Evolutionary conservation across 37 sponge, comb jelly and placozoan genomes (phyloP).

Genomic region (Diacarnus erythraeanus): DNA sequence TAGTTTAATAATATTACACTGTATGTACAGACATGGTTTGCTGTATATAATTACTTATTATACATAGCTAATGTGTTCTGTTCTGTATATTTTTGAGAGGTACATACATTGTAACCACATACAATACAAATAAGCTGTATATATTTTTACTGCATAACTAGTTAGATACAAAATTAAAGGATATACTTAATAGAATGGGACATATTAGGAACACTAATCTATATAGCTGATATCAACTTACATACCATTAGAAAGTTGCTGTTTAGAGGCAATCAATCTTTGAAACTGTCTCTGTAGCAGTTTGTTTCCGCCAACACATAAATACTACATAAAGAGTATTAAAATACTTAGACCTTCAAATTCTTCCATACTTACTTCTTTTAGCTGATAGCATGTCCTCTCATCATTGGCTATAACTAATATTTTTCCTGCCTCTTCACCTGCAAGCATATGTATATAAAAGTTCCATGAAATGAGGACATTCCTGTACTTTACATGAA

Average conservation of each 20-base stretch:
- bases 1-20: too few relatives aligned
- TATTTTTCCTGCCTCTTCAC: conserved; percentile 28
- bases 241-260: neutral
- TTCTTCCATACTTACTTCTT: conserved; percentile 46
- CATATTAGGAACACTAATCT: too few relatives aligned
- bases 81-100: too few relatives aligned
- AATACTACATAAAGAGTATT: conserved; percentile 29
- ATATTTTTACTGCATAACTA: too few relatives aligned
- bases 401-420: conserved; percentile 81
- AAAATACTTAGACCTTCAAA: neutral
- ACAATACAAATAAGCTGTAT: too few relatives aligned
- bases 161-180: too few relatives aligned
- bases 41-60: too few relatives aligned
- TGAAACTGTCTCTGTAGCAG: conserved; percentile 44
- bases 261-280: conserved; percentile 12
- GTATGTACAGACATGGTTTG: too few relatives aligned
- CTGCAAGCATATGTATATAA: neutral
- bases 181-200: too few relatives aligned
- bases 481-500: neutral
- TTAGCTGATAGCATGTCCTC: conserved; percentile 77
- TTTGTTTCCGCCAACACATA: conserved; percentile 56
- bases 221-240: neutral
- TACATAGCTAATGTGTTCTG: too few relatives aligned
- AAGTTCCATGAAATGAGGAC: too few relatives aligned
- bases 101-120: too few relatives aligned